A percentile compares a stretch with the other conserved stretches of the same genome.
These are phyloP conservation scores for Varanus komodoensis DNA, from an alignment of 2,113 vertebrate genomes.

Conservation along the genomic window DNA sequence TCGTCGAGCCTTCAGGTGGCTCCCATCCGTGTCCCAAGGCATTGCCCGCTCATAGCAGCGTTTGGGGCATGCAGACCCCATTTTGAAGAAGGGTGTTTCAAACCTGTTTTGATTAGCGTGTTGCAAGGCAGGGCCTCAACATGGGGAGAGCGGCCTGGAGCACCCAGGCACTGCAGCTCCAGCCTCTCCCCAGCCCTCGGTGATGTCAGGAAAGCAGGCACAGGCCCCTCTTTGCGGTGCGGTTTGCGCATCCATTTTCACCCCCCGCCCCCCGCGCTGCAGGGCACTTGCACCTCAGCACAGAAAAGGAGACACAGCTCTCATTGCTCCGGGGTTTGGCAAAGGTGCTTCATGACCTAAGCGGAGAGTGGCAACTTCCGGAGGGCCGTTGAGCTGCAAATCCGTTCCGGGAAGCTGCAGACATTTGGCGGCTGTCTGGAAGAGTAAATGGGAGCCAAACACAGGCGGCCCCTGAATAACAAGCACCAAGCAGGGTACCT, in stretches of 20 bases:
- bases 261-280: background rate
- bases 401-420: background rate
- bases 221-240: background rate
- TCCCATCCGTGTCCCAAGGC: too few relatives aligned
- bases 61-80: too few relatives aligned
- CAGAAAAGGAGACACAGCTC: background rate
- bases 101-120: too few relatives aligned
- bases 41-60: too few relatives aligned
- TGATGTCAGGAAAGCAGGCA: background rate
- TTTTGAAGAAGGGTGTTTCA: too few relatives aligned
- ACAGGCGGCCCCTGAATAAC: background rate
- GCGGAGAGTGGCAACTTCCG: background rate
- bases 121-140: too few relatives aligned
- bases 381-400: too few relatives aligned
- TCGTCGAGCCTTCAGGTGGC: too few relatives aligned
- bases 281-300: background rate
- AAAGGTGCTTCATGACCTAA: background rate
- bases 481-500: slow-evolving; percentile 72
- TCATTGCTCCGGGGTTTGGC: background rate
- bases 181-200: background rate
- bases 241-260: too few relatives aligned
- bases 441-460: slow-evolving; percentile 6
- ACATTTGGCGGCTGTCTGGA: too few relatives aligned
- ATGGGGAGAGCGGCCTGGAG: too few relatives aligned
- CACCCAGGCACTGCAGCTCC: too few relatives aligned